Evolutionary conservation across 2,113 vertebrate species (phyloP).

Genomic region (Megaceryle torquata): DNA sequence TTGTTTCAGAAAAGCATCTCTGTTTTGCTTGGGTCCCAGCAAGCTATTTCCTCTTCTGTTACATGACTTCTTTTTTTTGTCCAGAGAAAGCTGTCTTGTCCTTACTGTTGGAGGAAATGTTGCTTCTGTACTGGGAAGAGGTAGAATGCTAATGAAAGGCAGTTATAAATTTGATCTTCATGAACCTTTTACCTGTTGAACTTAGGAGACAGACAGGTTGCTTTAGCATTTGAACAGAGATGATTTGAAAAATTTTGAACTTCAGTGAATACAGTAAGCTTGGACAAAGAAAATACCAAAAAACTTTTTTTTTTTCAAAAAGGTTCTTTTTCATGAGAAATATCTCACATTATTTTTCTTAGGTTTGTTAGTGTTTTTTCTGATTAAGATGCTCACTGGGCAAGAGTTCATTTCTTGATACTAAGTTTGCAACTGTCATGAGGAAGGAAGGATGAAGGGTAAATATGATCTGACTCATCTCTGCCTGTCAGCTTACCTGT

Average conservation of each 20-base stretch:
- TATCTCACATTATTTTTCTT: not conserved
- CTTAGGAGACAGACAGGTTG: not conserved
- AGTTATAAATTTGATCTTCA: not conserved
- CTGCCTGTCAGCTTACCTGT: not conserved
- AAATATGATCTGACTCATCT: not conserved
- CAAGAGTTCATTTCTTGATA: not conserved
- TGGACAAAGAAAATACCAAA: not conserved
- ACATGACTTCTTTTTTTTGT: not conserved
- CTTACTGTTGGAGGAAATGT: not conserved
- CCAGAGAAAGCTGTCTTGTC: not conserved
- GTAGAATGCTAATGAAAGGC: not conserved
- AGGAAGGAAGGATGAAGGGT: not conserved
- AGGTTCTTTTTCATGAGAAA: not conserved
- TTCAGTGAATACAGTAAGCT: not conserved
- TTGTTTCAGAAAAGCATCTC: not conserved
- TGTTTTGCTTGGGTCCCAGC: not conserved
- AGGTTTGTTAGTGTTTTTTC: not conserved
- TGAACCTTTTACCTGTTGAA: not conserved
- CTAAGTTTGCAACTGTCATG: not conserved
- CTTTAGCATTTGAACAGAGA: not conserved
- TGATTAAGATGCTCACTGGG: not conserved
- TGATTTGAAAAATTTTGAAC: not conserved
- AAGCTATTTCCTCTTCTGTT: not conserved
- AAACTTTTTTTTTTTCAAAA: not conserved
- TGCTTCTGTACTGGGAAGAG: not conserved